These are phyloP conservation scores for Myotis myotis DNA, from an alignment of 2,797 vertebrate species.

Conservation along the genomic window DNA sequence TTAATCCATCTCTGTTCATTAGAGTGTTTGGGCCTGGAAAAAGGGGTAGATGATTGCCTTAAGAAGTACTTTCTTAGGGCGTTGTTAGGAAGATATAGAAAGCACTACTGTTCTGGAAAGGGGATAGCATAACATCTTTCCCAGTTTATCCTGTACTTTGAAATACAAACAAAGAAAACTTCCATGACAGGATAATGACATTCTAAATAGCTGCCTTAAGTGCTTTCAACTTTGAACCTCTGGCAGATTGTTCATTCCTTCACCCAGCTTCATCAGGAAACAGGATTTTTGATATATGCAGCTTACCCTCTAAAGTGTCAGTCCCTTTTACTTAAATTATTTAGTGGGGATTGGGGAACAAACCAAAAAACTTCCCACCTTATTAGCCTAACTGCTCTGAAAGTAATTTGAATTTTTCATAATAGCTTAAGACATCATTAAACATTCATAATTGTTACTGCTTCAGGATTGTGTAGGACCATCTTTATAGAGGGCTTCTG, in stretches of 20 bases:
- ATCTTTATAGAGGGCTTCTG: background rate
- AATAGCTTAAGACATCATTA: background rate
- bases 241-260: background rate
- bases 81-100: background rate
- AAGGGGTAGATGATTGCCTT: background rate
- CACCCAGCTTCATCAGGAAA: background rate
- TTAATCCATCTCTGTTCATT: background rate
- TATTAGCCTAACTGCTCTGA: background rate
- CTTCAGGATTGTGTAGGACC: background rate
- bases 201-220: background rate
- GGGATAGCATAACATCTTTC: background rate
- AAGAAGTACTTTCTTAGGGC: background rate
- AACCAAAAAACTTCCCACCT: background rate
- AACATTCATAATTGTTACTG: background rate
- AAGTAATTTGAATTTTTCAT: conserved; percentile 11
- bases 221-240: conserved; percentile 16
- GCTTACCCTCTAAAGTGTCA: background rate
- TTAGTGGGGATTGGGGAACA: background rate
- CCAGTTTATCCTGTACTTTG: background rate
- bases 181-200: background rate
- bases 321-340: conserved; percentile 21
- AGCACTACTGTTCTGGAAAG: background rate
- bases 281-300: conserved; percentile 1
- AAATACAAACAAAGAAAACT: conserved; percentile 15
- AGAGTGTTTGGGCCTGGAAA: background rate